A percentile compares a stretch with the other conserved stretches of the same genome.
phyloP scores from a whole-genome alignment of 64 coral and sea anemone genomes.

The Catalaphyllia jardinei region DNA sequence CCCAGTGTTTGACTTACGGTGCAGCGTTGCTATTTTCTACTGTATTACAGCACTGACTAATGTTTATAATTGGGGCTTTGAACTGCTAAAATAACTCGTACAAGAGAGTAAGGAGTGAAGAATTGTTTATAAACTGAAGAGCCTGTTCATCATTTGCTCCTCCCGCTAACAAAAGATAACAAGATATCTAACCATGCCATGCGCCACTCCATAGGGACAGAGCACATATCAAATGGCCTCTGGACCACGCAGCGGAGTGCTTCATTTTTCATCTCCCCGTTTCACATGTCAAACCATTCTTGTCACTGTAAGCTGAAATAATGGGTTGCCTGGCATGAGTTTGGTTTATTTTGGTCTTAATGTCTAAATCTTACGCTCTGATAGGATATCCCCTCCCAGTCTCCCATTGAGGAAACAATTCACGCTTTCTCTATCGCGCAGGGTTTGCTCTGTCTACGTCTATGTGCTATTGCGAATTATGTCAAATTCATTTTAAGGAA shows the following conservation, averaged over 20 bases:
- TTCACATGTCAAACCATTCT: not conserved
- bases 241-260: not conserved
- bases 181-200: constrained; percentile 10
- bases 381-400: not conserved
- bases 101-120: not conserved
- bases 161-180: constrained; percentile 18
- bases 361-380: not conserved
- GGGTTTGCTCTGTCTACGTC: not conserved
- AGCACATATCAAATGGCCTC: constrained; percentile 14
- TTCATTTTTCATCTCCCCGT: not conserved
- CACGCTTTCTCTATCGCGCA: too few relatives aligned
- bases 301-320: not conserved
- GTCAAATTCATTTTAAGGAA: too few relatives aligned
- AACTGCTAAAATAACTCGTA: not conserved
- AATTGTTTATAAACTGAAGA: constrained; percentile 22
- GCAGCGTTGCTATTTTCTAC: not conserved
- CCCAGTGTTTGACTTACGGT: not conserved
- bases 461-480: too few relatives aligned
- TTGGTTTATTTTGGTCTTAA: not conserved
- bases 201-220: not conserved
- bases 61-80: not conserved
- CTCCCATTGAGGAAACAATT: not conserved
- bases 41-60: not conserved
- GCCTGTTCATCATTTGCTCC: not conserved
- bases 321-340: not conserved